Percentiles rank a stretch among this genome's conserved stretches.
phyloP scores from a whole-genome alignment of 2,888 invertebrate species.

The Drosophila sordidula region DNA sequence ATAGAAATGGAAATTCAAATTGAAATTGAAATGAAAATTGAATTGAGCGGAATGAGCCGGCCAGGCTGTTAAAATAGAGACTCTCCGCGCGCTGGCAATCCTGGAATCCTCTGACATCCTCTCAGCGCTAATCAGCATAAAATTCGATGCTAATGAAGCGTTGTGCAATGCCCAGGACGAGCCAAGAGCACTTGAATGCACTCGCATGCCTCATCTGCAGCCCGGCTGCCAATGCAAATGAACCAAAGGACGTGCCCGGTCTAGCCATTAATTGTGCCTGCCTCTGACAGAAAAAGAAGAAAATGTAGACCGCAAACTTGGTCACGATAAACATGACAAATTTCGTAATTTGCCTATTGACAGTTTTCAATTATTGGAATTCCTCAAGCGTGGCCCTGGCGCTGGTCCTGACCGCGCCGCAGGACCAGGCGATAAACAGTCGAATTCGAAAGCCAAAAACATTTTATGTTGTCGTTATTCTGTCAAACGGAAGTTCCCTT shows the following conservation, averaged over 20 bases:
- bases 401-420: conserved; percentile 15
- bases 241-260: conserved; percentile 57
- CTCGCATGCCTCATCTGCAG: conserved; percentile 48
- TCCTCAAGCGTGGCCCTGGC: conserved; percentile 56
- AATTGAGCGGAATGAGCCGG: conserved; percentile 64
- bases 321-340: conserved; percentile 73
- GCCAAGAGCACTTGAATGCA: conserved; percentile 51
- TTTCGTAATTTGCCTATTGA: conserved; percentile 77
- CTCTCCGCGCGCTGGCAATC: conserved; percentile 3
- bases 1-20: conserved; percentile 20
- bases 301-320: conserved; percentile 49
- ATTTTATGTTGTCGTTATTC: conserved; percentile 19
- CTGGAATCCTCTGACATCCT: conserved; percentile 17
- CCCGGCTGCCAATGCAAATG: conserved; percentile 61
- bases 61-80: conserved; percentile 64
- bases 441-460: neutral
- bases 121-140: conserved; percentile 73
- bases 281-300: conserved; percentile 24
- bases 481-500: conserved; percentile 44
- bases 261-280: conserved; percentile 42
- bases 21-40: conserved; percentile 21
- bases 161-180: conserved; percentile 51
- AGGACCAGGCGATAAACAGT: too few relatives aligned
- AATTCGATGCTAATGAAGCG: conserved; percentile 76
- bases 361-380: conserved; percentile 78